Conservation (phyloP, 1,140 invertebrate genomes). For the Drosophila aff. region DNA sequence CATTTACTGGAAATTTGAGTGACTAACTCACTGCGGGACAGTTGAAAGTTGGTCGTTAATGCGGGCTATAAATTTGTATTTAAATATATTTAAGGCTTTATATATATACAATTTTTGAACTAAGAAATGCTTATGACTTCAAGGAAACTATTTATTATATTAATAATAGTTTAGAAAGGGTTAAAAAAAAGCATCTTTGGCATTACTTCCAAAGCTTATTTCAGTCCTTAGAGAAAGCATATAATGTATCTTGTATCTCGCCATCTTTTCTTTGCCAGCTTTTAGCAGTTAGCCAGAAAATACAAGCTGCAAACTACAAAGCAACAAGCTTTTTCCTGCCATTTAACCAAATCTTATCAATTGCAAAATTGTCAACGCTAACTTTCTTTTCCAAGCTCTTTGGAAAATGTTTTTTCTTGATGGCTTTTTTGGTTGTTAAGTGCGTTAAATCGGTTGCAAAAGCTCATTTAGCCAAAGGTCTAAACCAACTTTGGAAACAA, state of each 20-base stretch:
- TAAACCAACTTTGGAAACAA: conserved; percentile 7
- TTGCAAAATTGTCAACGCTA: conserved; percentile 14
- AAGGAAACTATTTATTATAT: background rate
- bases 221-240: background rate
- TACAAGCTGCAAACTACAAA: background rate
- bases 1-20: conserved; percentile 4
- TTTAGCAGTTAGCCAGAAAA: background rate
- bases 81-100: background rate
- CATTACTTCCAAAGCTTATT: background rate
- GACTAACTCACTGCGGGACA: background rate
- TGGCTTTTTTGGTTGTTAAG: conserved; percentile 7
- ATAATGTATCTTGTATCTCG: background rate
- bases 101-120: too few relatives aligned
- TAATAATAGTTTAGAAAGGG: background rate
- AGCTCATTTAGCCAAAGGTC: conserved; percentile 30
- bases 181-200: background rate
- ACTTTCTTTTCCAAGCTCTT: conserved; percentile 25
- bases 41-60: conserved; percentile 5
- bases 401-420: background rate
- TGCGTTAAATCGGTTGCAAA: conserved; percentile 8
- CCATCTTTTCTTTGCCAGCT: background rate
- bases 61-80: background rate
- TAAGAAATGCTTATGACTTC: background rate
- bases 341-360: conserved; percentile 14
- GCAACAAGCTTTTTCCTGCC: background rate